Base-by-base conservation (phyloP, 2,797 vertebrate genomes). In the Microctenopoma steveboyesi region DNA sequence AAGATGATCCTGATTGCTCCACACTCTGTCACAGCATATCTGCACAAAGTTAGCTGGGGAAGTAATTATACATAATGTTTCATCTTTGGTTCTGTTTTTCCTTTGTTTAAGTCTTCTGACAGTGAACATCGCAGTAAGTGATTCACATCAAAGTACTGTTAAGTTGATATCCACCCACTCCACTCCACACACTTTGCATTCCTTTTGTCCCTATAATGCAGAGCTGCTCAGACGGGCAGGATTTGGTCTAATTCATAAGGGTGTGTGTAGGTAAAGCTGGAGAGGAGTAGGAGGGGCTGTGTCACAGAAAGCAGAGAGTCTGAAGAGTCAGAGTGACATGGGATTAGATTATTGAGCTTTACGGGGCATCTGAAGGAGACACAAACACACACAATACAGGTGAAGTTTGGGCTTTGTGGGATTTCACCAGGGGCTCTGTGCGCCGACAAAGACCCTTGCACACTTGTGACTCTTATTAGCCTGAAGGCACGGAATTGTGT, bases 361-460 rank as follows among this genome's bases (percentile, higher is more conserved):
- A n/a, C n/a, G 18, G 16, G 7, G 4, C 45, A 47, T 7, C 45
- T 18, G 45, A 47, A 47, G 15, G 45, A 47, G 18, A 43, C 14
- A 18, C 43, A 46, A 7, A 46, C 43, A 46, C 15, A n/a, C 43
- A 46, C 15, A 16, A n/a, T 7, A n/a, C n/a, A 1, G 6, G 16
- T 46, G 43, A 6, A n/a, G 43, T 6, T n/a, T 14, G 43, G 5
- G 5, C 43, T 46, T 46, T 46, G 5, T 46, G 43, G 16, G 43
- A n/a, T 46, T 46, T 16, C 14, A 7, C 43, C 12, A 4, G 43
- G 16, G 43, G 16, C 16, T n/a, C 43, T 46, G 43, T 10, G n/a
- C n/a, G 45, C 3, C n/a, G 18, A 47, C 45, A 8, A 47, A 84
- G 70, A 64, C 65, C 50, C 39, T 25, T 22, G 33, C 60, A 61